Evolutionary conservation across 2,113 vertebrate genomes (phyloP).

Genomic region (Heptranchias perlo): DNA sequence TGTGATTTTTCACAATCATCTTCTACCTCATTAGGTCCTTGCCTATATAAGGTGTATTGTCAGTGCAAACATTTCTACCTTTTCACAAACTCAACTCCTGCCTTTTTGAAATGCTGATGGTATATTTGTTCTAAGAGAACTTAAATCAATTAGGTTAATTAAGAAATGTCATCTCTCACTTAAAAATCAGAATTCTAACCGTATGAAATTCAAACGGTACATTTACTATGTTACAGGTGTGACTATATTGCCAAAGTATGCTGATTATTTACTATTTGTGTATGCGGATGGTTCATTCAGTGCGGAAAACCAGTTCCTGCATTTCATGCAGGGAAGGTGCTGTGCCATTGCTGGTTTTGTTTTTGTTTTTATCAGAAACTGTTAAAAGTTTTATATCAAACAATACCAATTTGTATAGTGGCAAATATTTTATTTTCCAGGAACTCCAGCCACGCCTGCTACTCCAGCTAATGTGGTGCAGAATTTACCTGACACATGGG

Average conservation of each 20-base stretch:
- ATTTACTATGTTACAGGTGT: background rate
- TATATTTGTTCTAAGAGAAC: background rate
- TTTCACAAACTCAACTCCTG: background rate
- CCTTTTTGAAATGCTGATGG: background rate
- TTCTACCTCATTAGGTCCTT: background rate
- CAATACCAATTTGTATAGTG: background rate
- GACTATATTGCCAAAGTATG: background rate
- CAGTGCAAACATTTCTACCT: background rate
- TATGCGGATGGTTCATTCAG: background rate
- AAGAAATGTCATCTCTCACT: background rate
- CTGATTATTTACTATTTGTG: background rate
- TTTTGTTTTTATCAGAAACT: background rate
- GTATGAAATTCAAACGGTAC: background rate
- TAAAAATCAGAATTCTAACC: background rate
- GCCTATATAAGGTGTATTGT: background rate
- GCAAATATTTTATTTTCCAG: conserved; percentile 49
- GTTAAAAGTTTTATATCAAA: background rate
- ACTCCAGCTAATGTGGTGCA: conserved; percentile 90
- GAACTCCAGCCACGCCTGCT: conserved; percentile 90
- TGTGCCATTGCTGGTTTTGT: too few relatives aligned
- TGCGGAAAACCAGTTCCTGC: background rate
- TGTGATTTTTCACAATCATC: background rate
- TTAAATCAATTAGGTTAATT: background rate
- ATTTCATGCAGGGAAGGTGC: too few relatives aligned
- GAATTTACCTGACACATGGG: conserved; percentile 89